Percentiles rank a stretch among this genome's conserved stretches.
Evolutionary conservation across 2,113 vertebrate genomes (phyloP).

Genomic region (Ploceus nigricollis): DNA sequence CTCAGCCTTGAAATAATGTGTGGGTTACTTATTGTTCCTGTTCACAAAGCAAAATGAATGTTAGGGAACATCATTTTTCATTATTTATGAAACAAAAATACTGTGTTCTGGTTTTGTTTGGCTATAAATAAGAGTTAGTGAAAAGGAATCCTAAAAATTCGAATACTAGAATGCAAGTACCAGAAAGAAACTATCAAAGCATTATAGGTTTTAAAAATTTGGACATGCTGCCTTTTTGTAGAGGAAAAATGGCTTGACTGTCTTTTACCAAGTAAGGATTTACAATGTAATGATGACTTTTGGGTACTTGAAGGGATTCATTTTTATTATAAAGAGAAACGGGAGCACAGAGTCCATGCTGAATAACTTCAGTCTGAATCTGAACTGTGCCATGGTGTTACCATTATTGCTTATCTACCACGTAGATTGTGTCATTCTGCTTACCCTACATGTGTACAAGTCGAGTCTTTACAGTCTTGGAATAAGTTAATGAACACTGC

Average conservation of each 20-base stretch:
- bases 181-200: not conserved
- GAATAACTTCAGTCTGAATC: not conserved
- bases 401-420: not conserved
- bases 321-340: not conserved
- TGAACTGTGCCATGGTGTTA: not conserved
- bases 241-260: not conserved
- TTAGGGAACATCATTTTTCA: not conserved
- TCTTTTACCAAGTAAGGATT: not conserved
- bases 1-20: not conserved
- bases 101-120: not conserved
- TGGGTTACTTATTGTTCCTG: not conserved
- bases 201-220: not conserved
- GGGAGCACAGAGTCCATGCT: not conserved
- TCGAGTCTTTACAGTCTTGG: not conserved
- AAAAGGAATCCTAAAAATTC: not conserved
- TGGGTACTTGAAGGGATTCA: not conserved
- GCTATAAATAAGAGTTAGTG: not conserved
- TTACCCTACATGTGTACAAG: not conserved
- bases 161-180: not conserved
- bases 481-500: not conserved
- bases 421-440: not conserved
- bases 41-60: not conserved
- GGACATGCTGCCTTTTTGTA: not conserved
- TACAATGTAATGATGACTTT: not conserved
- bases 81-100: not conserved